phyloP scores from a whole-genome alignment of 2,113 vertebrate species.

The Heterochromis multidens region DNA sequence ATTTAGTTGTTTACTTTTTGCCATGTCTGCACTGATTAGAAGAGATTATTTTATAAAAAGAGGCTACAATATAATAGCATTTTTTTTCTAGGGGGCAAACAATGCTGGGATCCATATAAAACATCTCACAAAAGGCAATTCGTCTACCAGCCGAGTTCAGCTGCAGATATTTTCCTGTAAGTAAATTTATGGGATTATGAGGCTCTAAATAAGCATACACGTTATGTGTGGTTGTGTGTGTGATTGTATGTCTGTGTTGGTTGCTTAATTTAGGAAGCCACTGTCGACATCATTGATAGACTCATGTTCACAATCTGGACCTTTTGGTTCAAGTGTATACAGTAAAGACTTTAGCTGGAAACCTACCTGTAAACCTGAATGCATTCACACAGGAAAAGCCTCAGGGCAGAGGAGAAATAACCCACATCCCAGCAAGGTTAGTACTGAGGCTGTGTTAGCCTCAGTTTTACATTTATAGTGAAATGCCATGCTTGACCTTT shows the following conservation, averaged over 20 bases:
- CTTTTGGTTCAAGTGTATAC: slow-evolving; percentile 72
- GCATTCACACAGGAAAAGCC: slow-evolving; percentile 47
- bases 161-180: slow-evolving; percentile 63
- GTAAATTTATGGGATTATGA: not conserved
- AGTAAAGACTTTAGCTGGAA: slow-evolving; percentile 78
- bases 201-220: not conserved
- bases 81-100: slow-evolving; percentile 32
- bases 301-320: slow-evolving; percentile 60
- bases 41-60: not conserved
- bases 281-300: slow-evolving; percentile 65
- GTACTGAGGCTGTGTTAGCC: not conserved
- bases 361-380: slow-evolving; percentile 62
- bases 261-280: slow-evolving; percentile 52
- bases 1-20: not conserved
- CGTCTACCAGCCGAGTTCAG: slow-evolving; percentile 44
- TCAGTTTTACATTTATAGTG: slow-evolving; percentile 12
- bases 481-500: slow-evolving; percentile 18
- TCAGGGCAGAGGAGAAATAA: slow-evolving; percentile 63
- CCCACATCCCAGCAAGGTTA: slow-evolving; percentile 71
- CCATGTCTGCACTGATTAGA: not conserved
- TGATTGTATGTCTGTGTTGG: not conserved
- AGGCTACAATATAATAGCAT: not conserved
- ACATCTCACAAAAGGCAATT: slow-evolving; percentile 76
- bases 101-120: slow-evolving; percentile 77
- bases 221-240: not conserved